phyloP scores from a whole-genome alignment of 2,888 invertebrate genomes.

The Hoplodrina ambigua region DNA sequence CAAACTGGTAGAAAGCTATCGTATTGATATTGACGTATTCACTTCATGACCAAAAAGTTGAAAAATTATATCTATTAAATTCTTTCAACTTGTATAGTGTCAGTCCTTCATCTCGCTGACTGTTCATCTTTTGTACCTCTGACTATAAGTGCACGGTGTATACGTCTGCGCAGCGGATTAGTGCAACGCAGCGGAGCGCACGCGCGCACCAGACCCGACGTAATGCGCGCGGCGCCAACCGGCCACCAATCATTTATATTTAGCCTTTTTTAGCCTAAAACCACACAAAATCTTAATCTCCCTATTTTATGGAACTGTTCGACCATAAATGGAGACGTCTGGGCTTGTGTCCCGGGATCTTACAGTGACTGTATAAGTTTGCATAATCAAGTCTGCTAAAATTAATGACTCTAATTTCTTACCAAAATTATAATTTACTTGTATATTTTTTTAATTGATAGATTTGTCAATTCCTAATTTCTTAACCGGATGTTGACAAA shows the following conservation, averaged over 20 bases:
- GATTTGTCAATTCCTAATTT: no score
- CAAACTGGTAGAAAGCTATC: no score
- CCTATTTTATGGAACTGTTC: slow-evolving; percentile 35
- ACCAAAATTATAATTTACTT: neutral
- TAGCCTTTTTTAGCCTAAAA: slow-evolving; percentile 52
- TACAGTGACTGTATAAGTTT: slow-evolving; percentile 38
- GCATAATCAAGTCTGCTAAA: slow-evolving; percentile 22
- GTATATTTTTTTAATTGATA: neutral
- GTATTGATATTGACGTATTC: no score
- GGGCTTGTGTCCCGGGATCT: neutral
- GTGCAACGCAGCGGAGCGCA: slow-evolving; percentile 80
- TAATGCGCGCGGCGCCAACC: slow-evolving; percentile 84
- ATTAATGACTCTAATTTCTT: slow-evolving; percentile 6
- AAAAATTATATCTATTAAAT: no score
- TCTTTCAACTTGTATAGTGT: no score
- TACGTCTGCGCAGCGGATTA: slow-evolving; percentile 75
- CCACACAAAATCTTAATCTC: slow-evolving; percentile 40
- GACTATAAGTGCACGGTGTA: slow-evolving; percentile 32
- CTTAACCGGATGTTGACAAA: neutral
- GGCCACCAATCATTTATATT: slow-evolving; percentile 48
- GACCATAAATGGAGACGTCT: slow-evolving; percentile 20
- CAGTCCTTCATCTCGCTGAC: slow-evolving; percentile 28
- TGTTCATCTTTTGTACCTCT: slow-evolving; percentile 37
- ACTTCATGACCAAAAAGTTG: no score
- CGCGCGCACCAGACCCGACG: slow-evolving; percentile 85